Conservation (phyloP, 2,113 vertebrate genomes). For the Nanger granti region DNA sequence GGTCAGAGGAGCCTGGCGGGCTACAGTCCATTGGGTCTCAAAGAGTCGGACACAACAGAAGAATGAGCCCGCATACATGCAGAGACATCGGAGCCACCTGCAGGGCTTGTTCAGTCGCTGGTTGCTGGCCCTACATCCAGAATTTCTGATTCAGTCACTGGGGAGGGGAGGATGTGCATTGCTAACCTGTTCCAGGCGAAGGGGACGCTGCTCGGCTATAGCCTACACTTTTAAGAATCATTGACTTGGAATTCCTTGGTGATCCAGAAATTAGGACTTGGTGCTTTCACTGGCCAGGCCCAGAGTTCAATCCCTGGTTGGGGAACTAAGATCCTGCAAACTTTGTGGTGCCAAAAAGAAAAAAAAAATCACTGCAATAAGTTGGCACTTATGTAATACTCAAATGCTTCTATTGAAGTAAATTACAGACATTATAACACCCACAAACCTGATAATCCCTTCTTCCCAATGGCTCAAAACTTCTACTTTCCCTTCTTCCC, state of each 20-base stretch:
- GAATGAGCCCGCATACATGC: neutral
- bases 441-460: neutral
- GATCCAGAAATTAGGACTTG: neutral
- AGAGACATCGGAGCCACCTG: neutral
- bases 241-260: neutral
- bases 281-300: neutral
- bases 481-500: neutral
- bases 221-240: neutral
- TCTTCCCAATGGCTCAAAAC: neutral
- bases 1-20: neutral
- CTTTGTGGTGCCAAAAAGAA: neutral
- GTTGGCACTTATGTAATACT: neutral
- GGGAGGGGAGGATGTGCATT: neutral
- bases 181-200: neutral
- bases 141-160: neutral
- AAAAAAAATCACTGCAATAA: neutral
- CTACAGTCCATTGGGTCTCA: neutral
- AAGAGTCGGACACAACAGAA: neutral
- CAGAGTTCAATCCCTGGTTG: neutral
- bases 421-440: neutral
- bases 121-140: neutral
- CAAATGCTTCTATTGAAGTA: neutral
- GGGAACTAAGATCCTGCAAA: neutral
- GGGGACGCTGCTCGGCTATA: rapidly evolving
- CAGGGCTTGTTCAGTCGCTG: neutral